These are phyloP conservation scores for Apocheima hispidaria DNA, from an alignment of 2,888 invertebrate genomes.

Conservation along the genomic window DNA sequence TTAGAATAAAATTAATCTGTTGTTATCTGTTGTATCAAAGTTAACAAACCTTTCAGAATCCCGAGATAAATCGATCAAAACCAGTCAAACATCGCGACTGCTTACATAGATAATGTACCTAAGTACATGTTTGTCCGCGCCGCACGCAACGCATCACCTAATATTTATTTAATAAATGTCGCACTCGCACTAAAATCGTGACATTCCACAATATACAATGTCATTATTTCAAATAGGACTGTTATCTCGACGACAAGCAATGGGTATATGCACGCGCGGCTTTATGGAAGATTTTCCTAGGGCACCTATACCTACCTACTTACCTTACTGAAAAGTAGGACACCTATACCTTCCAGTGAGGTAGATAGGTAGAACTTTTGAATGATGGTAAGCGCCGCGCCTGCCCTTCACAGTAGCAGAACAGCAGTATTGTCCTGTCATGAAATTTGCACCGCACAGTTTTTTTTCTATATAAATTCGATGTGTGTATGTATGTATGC, in stretches of 20 bases:
- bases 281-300: constrained; percentile 19
- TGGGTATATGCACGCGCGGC: constrained; percentile 9
- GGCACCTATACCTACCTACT: neutral
- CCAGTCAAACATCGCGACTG: neutral
- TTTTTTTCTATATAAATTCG: too few relatives aligned
- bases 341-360: too few relatives aligned
- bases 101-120: constrained; percentile 1
- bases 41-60: too few relatives aligned
- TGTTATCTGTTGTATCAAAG: too few relatives aligned
- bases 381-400: too few relatives aligned
- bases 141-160: constrained; percentile 22
- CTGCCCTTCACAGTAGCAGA: too few relatives aligned
- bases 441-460: too few relatives aligned
- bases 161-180: constrained; percentile 35
- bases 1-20: too few relatives aligned
- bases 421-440: too few relatives aligned
- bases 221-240: constrained; percentile 20
- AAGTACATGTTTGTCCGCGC: constrained; percentile 2
- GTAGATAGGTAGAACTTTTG: too few relatives aligned
- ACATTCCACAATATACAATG: constrained; percentile 33
- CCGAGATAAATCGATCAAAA: neutral
- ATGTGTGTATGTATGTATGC: too few relatives aligned
- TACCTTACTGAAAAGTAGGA: too few relatives aligned
- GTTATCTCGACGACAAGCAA: constrained; percentile 23
- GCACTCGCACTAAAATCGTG: constrained; percentile 27